These are phyloP conservation scores for Drosophila persimilis DNA, from an alignment of 1,140 invertebrate species.

Conservation along the genomic window DNA sequence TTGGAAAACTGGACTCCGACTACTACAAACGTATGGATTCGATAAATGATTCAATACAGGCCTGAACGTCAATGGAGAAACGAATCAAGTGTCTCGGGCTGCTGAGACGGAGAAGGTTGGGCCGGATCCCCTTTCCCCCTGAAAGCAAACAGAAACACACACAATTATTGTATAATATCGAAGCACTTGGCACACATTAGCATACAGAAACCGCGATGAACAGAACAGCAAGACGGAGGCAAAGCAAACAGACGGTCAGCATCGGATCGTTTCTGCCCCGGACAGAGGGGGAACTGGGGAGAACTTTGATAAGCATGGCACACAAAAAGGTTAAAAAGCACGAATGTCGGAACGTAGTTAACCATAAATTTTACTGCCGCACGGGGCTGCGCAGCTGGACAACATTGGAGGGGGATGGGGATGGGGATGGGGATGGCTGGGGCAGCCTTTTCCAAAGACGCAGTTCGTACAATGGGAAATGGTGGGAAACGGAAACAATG, in stretches of 20 bases:
- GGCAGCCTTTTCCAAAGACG: conserved; percentile 53
- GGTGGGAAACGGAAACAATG: conserved; percentile 81
- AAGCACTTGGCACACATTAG: neutral
- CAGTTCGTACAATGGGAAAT: conserved; percentile 55
- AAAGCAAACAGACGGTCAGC: conserved; percentile 8
- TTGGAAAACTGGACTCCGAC: no score
- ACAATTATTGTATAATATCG: no score
- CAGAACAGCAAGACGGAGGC: neutral
- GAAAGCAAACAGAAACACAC: no score
- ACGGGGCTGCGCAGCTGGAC: conserved; percentile 50
- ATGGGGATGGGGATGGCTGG: conserved; percentile 2
- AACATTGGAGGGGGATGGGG: conserved; percentile 21
- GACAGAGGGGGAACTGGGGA: no score
- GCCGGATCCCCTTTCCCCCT: no score
- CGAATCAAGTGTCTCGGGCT: no score
- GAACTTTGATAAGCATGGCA: conserved; percentile 30
- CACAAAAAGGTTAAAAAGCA: conserved; percentile 75
- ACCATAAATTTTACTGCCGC: conserved; percentile 75
- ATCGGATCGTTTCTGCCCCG: conserved; percentile 12
- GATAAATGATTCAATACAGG: no score
- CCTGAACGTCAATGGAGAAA: no score
- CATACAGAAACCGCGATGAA: conserved; percentile 14
- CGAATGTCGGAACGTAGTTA: conserved; percentile 60
- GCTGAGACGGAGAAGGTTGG: no score
- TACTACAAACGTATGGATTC: no score